Percentiles rank a stretch among this genome's conserved stretches.
Conservation (phyloP, 2,888 invertebrate species). For the Bruchidius siliquastri region DNA sequence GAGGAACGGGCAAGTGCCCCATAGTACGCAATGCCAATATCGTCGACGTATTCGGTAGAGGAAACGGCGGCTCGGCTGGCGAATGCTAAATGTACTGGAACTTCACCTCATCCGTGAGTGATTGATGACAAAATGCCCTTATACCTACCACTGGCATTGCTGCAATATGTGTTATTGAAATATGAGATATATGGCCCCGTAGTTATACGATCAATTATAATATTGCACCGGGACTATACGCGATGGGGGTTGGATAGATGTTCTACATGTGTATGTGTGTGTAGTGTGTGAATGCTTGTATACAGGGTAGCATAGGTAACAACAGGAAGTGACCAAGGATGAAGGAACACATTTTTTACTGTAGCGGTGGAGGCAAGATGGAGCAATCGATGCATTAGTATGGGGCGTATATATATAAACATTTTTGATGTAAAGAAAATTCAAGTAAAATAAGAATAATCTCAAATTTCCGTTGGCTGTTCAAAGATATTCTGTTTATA, state of each 20-base stretch:
- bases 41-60: conserved; percentile 22
- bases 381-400: too few relatives aligned
- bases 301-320: not conserved
- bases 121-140: conserved; percentile 48
- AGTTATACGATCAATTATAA: conserved; percentile 37
- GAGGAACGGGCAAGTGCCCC: conserved; percentile 36
- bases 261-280: conserved; percentile 4
- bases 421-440: too few relatives aligned
- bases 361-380: too few relatives aligned
- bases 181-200: conserved; percentile 41
- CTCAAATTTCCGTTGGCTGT: too few relatives aligned
- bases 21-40: conserved; percentile 21
- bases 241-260: not conserved
- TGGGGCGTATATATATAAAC: too few relatives aligned
- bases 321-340: too few relatives aligned
- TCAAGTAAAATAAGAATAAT: too few relatives aligned
- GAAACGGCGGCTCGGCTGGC: conserved; percentile 30
- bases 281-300: not conserved
- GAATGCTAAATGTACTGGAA: conserved; percentile 50
- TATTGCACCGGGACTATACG: conserved; percentile 24
- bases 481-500: too few relatives aligned
- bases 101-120: conserved; percentile 48
- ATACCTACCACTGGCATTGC: conserved; percentile 33
- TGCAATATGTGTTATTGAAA: conserved; percentile 48
- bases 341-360: too few relatives aligned